Conservation (phyloP, 1,140 invertebrate genomes). For the Riptortus pedestris region DNA sequence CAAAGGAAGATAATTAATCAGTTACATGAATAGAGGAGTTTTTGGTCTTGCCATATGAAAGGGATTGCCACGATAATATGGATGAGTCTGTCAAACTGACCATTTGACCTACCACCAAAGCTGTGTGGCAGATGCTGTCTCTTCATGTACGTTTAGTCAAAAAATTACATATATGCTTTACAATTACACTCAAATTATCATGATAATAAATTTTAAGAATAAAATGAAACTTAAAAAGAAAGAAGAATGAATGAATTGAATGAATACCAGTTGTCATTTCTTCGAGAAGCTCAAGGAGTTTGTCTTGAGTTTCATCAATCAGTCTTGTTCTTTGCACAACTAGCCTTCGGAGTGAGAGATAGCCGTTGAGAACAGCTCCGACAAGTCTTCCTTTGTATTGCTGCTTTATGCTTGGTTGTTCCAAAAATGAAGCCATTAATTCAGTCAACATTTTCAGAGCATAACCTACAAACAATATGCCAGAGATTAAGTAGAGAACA, state of each 20-base stretch:
- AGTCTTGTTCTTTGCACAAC: constrained; percentile 89
- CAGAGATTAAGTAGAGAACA: constrained; percentile 4
- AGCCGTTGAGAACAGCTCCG: constrained; percentile 82
- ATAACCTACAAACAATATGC: constrained; percentile 47
- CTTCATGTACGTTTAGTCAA: too few species aligned
- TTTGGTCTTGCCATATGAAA: too few species aligned
- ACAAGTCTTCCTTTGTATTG: constrained; percentile 84
- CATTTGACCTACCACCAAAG: too few species aligned
- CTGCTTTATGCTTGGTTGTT: constrained; percentile 68
- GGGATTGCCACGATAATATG: neutral
- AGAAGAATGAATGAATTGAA: neutral
- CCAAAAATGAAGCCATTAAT: constrained; percentile 71
- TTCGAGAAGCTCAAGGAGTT: constrained; percentile 84
- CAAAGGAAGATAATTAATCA: too few species aligned
- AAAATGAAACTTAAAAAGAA: too few species aligned
- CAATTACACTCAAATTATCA: too few species aligned
- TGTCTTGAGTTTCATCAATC: constrained; percentile 94
- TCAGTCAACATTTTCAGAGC: constrained; percentile 79
- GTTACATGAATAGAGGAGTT: too few species aligned
- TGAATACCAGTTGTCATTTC: constrained; percentile 80
- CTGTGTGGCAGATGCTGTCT: too few species aligned
- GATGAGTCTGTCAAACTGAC: neutral
- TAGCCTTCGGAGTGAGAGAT: constrained; percentile 77
- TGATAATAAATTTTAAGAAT: too few species aligned
- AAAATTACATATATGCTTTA: too few species aligned